phyloP scores from a whole-genome alignment of 1,140 invertebrate genomes.

The Zaprionus lachaisei region DNA sequence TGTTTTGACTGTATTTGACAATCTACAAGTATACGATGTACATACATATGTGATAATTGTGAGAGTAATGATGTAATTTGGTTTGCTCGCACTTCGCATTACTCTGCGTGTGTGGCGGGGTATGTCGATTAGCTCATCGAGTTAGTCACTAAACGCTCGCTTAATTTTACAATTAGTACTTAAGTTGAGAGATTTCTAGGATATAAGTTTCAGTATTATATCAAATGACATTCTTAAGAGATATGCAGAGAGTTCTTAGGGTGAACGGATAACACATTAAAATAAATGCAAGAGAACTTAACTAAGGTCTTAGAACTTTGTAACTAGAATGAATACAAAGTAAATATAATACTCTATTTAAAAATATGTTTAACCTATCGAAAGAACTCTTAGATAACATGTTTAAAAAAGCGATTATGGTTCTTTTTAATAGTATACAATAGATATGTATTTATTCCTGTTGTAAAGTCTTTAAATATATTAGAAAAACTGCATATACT shows the following conservation, averaged over 20 bases:
- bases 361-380: not conserved
- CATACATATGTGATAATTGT: conserved; percentile 46
- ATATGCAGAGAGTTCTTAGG: not conserved
- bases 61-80: conserved; percentile 43
- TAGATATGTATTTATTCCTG: too few relatives aligned
- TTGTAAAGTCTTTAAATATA: too few relatives aligned
- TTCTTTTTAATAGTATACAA: too few relatives aligned
- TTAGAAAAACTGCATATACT: too few relatives aligned
- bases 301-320: not conserved
- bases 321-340: not conserved
- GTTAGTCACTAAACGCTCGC: not conserved
- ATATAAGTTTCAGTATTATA: too few relatives aligned
- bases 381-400: not conserved
- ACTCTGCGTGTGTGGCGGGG: not conserved
- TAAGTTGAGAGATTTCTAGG: too few relatives aligned
- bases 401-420: not conserved
- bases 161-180: not conserved
- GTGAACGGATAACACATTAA: not conserved
- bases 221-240: not conserved
- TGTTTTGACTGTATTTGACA: conserved; percentile 32
- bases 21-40: conserved; percentile 17
- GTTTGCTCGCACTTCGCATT: conserved; percentile 10
- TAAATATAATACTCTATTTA: not conserved
- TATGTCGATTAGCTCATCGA: not conserved
- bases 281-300: not conserved